A percentile compares a stretch with the other conserved stretches of the same genome.
These are phyloP conservation scores for Creontiades dilutus DNA, from an alignment of 2,888 invertebrate species.

Conservation along the genomic window DNA sequence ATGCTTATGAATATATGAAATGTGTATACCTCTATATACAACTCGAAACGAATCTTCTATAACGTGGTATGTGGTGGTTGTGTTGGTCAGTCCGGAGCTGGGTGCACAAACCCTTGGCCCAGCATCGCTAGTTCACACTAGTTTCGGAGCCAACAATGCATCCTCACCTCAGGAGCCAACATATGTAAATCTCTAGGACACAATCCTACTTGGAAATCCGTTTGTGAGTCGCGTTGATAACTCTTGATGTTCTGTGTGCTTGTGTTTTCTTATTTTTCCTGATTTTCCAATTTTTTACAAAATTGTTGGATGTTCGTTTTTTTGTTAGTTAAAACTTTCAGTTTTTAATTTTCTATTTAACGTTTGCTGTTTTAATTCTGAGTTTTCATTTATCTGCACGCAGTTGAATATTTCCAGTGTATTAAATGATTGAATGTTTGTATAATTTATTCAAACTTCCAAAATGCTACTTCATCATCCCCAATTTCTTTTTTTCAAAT, in stretches of 20 bases:
- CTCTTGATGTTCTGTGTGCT: conserved; percentile 73
- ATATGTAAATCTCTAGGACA: conserved; percentile 92
- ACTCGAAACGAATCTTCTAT: not conserved
- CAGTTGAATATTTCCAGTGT: conserved; percentile 37
- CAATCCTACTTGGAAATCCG: conserved; percentile 74
- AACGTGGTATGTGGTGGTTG: conserved; percentile 57
- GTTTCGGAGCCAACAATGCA: conserved; percentile 76
- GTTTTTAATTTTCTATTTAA: conserved; percentile 76
- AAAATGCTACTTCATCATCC: conserved; percentile 30
- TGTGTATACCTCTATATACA: not conserved
- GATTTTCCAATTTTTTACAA: conserved; percentile 76
- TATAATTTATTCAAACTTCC: conserved; percentile 40
- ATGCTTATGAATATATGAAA: not conserved
- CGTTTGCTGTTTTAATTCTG: conserved; percentile 68
- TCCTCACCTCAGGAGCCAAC: conserved; percentile 87
- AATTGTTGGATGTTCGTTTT: conserved; percentile 76
- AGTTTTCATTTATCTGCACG: conserved; percentile 67
- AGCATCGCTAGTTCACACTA: conserved; percentile 76
- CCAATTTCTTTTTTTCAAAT: conserved; percentile 7
- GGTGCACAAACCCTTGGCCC: conserved; percentile 75
- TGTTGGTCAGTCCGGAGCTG: conserved; percentile 76
- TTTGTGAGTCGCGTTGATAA: conserved; percentile 76
- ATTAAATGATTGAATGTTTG: conserved; percentile 53
- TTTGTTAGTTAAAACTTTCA: conserved; percentile 70
- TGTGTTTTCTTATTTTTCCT: conserved; percentile 74